phyloP scores from a whole-genome alignment of 2,888 invertebrate species.

The Lepidocyrtinus sp. region DNA sequence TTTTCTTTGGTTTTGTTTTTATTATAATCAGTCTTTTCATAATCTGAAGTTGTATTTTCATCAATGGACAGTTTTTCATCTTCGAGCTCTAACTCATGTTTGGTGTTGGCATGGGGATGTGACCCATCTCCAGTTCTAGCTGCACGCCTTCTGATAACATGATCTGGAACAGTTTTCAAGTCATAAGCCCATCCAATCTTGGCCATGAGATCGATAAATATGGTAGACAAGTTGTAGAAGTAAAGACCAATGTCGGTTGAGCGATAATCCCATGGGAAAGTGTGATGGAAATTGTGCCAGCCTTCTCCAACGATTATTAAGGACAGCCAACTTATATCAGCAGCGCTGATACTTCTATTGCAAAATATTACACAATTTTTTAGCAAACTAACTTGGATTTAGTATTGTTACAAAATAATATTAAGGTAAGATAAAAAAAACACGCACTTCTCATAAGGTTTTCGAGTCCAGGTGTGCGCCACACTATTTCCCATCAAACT shows the following conservation, averaged over 20 bases:
- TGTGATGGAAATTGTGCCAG: slow-evolving; percentile 51
- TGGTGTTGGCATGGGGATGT: slow-evolving; percentile 15
- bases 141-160: slow-evolving; percentile 27
- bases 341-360: slow-evolving; percentile 30
- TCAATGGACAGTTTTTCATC: too few species aligned
- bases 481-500: slow-evolving; percentile 45
- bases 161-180: slow-evolving; percentile 41
- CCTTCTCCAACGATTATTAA: slow-evolving; percentile 48
- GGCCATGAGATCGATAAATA: slow-evolving; percentile 39
- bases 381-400: not conserved
- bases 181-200: slow-evolving; percentile 43
- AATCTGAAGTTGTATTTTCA: too few species aligned
- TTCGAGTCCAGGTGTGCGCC: slow-evolving; percentile 47
- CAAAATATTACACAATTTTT: not conserved
- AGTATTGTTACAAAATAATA: not conserved
- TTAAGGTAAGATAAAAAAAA: not conserved
- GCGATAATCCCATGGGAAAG: slow-evolving; percentile 53
- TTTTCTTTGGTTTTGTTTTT: not conserved
- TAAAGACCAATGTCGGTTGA: slow-evolving; percentile 42
- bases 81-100: too few species aligned
- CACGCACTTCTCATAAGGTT: slow-evolving; percentile 47
- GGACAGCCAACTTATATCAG: slow-evolving; percentile 49
- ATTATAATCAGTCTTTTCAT: slow-evolving; percentile 28
- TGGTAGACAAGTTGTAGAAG: slow-evolving; percentile 31
- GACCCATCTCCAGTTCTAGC: slow-evolving; percentile 42